Conservation (phyloP, 2,888 invertebrate species). For the Pilophorus perplexus region DNA sequence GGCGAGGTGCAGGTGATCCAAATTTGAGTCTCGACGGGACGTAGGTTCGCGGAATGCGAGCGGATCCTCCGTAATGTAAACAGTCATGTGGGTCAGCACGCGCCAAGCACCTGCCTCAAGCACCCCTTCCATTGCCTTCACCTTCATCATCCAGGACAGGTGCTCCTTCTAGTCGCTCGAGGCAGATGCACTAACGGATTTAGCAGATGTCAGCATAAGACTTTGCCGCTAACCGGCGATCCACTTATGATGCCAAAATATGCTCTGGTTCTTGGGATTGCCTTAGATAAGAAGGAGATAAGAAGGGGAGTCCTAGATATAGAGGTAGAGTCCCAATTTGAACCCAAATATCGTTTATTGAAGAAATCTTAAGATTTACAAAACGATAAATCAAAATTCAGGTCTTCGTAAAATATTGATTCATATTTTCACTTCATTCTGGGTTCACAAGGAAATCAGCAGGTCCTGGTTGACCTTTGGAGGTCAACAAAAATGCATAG, state of each 20-base stretch:
- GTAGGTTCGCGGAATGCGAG: constrained; percentile 22
- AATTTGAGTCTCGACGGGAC: constrained; percentile 2
- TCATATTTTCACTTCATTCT: too few species aligned
- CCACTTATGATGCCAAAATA: constrained; percentile 10
- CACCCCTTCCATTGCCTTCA: neutral
- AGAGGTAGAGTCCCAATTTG: too few species aligned
- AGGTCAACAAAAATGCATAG: too few species aligned
- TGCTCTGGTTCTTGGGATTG: neutral
- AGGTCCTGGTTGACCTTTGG: too few species aligned
- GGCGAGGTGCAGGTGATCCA: constrained; percentile 1
- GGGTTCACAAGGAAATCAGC: too few species aligned
- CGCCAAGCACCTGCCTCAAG: constrained; percentile 37
- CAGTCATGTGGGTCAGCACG: constrained; percentile 40
- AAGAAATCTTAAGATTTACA: too few species aligned
- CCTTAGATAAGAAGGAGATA: too few species aligned
- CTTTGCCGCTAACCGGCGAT: constrained; percentile 30
- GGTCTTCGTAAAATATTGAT: too few species aligned
- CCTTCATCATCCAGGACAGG: constrained; percentile 22
- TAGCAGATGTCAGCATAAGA: constrained; percentile 31
- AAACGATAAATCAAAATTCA: too few species aligned
- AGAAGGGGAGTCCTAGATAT: too few species aligned
- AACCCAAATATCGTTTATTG: too few species aligned
- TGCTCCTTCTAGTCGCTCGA: constrained; percentile 2
- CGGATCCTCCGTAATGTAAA: constrained; percentile 21
- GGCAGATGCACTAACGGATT: constrained; percentile 40